These are phyloP conservation scores for Nycticebus coucang DNA, from an alignment of 2,113 vertebrate species.

Conservation along the genomic window DNA sequence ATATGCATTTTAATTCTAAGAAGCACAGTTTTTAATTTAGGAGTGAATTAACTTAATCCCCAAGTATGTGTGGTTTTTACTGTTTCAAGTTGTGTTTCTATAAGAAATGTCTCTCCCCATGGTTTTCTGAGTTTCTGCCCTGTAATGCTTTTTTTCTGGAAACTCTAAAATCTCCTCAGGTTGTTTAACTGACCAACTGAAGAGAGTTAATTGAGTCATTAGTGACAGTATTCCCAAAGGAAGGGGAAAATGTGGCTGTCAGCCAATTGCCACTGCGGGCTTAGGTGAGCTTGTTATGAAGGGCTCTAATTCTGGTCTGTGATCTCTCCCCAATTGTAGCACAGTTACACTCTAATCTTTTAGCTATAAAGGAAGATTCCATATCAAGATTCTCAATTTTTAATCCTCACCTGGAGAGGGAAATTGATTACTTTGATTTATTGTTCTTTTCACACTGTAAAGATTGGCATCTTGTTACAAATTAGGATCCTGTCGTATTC, in stretches of 20 bases:
- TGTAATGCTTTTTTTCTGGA: background rate
- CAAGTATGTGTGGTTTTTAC: background rate
- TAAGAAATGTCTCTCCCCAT: background rate
- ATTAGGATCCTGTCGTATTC: background rate
- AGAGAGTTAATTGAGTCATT: background rate
- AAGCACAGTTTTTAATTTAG: background rate
- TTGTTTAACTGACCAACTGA: background rate
- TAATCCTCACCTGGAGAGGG: background rate
- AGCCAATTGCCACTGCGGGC: accelerated
- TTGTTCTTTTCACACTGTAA: background rate
- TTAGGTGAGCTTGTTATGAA: accelerated
- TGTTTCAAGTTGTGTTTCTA: background rate
- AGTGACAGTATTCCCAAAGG: background rate
- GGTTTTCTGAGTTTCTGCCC: background rate
- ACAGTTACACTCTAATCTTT: background rate
- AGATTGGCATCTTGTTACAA: background rate
- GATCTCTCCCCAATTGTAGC: background rate
- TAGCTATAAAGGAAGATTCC: background rate
- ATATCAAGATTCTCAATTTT: background rate
- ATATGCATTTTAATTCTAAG: background rate
- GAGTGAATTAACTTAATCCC: background rate
- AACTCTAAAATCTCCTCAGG: background rate
- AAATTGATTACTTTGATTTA: background rate
- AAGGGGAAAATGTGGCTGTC: background rate
- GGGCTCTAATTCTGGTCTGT: background rate